phyloP scores from a whole-genome alignment of 2,113 vertebrate genomes.

The Leptosomus discolor region DNA sequence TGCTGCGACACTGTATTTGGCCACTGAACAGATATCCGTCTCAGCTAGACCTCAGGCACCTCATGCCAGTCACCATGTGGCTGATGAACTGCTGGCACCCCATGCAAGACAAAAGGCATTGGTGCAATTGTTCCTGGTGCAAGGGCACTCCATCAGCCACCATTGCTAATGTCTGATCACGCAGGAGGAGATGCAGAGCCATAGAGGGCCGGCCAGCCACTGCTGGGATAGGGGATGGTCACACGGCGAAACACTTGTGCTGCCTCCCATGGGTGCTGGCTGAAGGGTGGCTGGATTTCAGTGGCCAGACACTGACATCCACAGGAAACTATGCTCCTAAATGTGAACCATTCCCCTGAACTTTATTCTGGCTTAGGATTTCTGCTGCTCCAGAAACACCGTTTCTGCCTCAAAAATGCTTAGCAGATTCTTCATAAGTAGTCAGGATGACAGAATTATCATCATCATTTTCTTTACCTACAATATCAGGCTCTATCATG shows the following conservation, averaged over 20 bases:
- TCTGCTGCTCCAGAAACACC: neutral
- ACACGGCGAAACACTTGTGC: rapidly evolving
- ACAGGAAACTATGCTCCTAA: neutral
- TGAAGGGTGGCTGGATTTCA: neutral
- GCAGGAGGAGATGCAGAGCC: neutral
- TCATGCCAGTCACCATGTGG: rapidly evolving
- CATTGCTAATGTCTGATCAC: neutral
- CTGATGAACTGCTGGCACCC: neutral
- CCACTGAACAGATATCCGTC: rapidly evolving
- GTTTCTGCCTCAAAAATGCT: neutral
- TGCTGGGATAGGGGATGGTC: rapidly evolving
- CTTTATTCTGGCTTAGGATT: neutral
- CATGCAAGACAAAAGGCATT: neutral
- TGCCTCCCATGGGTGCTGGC: rapidly evolving
- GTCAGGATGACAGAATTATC: neutral
- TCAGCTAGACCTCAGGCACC: neutral
- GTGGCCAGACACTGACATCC: rapidly evolving
- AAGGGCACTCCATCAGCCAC: rapidly evolving
- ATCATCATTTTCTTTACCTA: neutral
- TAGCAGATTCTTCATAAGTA: neutral
- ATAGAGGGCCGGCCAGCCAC: neutral
- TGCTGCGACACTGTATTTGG: neutral
- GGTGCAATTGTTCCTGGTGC: rapidly evolving
- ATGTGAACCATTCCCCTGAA: rapidly evolving
- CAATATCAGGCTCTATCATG: neutral